Evolutionary conservation across 2,888 invertebrate species (phyloP), one percentile per base, ranked within the genome.

Genomic region (Margaritifera margaritifera): DNA sequence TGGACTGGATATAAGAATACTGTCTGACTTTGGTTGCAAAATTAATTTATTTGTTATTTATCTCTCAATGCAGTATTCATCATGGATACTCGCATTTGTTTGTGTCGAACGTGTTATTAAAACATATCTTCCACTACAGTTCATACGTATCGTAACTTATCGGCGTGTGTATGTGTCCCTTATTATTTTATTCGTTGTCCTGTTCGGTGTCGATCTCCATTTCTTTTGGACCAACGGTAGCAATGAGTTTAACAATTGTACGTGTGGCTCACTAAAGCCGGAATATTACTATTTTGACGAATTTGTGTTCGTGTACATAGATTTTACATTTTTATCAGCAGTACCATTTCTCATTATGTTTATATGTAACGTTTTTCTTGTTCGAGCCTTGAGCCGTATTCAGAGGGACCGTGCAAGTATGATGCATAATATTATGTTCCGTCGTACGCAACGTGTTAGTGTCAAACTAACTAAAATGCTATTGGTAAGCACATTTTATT

Each of bases 21-120:
- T 71, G 22, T 74, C 74, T 8, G 62, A 60, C 24, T 63, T 69
- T 60, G 65, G 69, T 58, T 74, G 74, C 62, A 74, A 69, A 51
- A 65, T 74, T 52, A 64, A 66, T 52, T 59, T 74, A 19, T 74
- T 74, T 31, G n/a, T 74, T 50, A 69, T 69, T 15, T 74, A 74
- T 57, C 62, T 71, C 56, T 68, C 74, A 1, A 74, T 74, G 74
- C 71, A 74, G 24, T 52, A 69, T 11, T 74, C 74, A 4, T 74
- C 74, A 6, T 74, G 74, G 74, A 68, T 71, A 18, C 60, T 74
- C n/a, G 74, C 69, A 4, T 56, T 67, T 5, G 74, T 74, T 25
- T 61, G 71, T 2, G 22, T 71, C 1, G 69, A 71, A 51, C 66
- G 74, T 0, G 62, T 71, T 59, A 55, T 74, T 3, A 72, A 72